phyloP scores from a whole-genome alignment of 2,113 vertebrate genomes.

The Myiagra hebetior region DNA sequence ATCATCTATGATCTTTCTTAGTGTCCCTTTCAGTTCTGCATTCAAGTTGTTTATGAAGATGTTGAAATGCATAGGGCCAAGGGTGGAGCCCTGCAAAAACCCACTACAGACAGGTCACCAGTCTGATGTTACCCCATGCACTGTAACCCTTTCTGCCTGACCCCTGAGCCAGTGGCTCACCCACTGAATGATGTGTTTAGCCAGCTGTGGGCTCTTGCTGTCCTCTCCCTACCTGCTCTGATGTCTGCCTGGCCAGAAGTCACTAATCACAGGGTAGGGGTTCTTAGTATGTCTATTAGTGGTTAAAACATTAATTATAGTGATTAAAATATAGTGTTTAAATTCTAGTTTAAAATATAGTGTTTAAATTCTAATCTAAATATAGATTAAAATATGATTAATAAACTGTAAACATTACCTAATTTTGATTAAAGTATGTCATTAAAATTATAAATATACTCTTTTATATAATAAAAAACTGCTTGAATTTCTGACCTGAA shows the following conservation, averaged over 20 bases:
- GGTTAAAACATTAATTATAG: neutral
- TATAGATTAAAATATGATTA: neutral
- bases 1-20: neutral
- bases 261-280: neutral
- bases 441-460: neutral
- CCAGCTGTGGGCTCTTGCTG: neutral
- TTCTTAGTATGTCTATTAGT: neutral
- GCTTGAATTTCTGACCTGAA: neutral
- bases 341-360: neutral
- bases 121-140: too few species aligned
- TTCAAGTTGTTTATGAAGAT: neutral
- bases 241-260: neutral
- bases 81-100: neutral
- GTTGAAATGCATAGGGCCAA: neutral
- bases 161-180: too few species aligned
- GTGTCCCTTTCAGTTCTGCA: neutral
- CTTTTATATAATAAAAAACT: neutral
- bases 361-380: neutral
- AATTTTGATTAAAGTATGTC: neutral
- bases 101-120: neutral
- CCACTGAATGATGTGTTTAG: neutral
- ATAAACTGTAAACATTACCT: neutral
- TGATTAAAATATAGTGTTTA: neutral
- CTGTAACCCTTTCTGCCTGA: accelerated
- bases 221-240: neutral